Percentiles rank a stretch among this genome's conserved stretches.
phyloP scores from a whole-genome alignment of 2,888 invertebrate species.

The Orchesella flavescens region DNA sequence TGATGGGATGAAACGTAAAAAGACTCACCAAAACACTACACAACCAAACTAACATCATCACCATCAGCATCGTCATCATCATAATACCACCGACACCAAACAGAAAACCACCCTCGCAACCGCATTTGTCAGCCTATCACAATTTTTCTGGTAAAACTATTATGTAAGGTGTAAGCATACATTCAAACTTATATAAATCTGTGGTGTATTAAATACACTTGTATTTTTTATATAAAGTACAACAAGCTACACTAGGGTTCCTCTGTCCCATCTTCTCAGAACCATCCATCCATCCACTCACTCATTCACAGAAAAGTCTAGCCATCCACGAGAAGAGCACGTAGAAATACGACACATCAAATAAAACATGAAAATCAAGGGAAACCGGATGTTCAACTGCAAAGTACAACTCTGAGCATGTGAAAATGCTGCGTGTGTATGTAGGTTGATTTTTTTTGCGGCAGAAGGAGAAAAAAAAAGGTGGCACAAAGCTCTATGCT shows the following conservation, averaged over 20 bases:
- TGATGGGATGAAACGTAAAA: conserved; percentile 5
- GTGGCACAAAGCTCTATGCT: conserved; percentile 20
- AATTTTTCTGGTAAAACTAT: not conserved
- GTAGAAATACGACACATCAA: conserved; percentile 11
- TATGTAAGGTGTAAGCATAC: no score
- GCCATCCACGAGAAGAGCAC: conserved; percentile 38
- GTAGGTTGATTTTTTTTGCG: not conserved
- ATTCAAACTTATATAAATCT: no score
- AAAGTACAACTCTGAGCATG: not conserved
- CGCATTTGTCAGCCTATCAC: conserved; percentile 23
- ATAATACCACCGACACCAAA: not conserved
- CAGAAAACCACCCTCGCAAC: conserved; percentile 19
- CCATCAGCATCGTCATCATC: not conserved
- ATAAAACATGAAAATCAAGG: conserved; percentile 24
- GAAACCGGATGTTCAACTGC: conserved; percentile 8
- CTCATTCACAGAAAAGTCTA: conserved; percentile 18
- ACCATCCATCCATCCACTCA: conserved; percentile 22
- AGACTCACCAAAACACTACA: not conserved
- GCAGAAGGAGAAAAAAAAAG: not conserved
- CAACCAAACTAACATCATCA: conserved; percentile 1
- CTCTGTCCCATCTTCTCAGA: conserved; percentile 8
- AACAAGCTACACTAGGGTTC: conserved; percentile 27
- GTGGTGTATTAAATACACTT: no score
- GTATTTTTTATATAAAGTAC: not conserved
- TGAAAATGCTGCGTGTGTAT: not conserved